Conservation (phyloP, 2,113 vertebrate genomes). For the Cyanocitta stelleri region DNA sequence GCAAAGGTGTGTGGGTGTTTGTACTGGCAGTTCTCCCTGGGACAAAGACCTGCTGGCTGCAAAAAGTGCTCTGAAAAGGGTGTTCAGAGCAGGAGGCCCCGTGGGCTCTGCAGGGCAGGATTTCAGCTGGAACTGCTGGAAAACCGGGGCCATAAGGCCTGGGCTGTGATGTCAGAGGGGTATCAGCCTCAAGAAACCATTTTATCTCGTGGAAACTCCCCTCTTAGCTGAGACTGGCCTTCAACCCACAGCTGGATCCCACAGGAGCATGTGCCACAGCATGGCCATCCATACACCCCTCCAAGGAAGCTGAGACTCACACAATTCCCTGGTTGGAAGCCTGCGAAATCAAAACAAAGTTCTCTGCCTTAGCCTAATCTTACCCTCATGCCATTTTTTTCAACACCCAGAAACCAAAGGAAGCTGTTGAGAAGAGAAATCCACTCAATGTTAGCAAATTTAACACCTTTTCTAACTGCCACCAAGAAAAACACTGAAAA, state of each 20-base stretch:
- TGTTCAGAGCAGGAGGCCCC: background rate
- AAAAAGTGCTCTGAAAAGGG: background rate
- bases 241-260: background rate
- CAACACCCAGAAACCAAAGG: background rate
- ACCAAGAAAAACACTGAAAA: background rate
- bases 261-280: background rate
- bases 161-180: background rate
- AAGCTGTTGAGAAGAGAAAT: background rate
- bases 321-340: background rate
- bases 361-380: background rate
- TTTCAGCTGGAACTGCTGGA: background rate
- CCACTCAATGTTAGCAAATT: background rate
- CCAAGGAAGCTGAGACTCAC: background rate
- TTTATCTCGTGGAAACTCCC: background rate
- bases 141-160: background rate
- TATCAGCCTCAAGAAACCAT: background rate
- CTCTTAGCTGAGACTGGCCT: background rate
- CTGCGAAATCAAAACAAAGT: background rate
- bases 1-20: conserved; percentile 28
- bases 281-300: background rate
- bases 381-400: background rate
- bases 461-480: background rate
- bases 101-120: background rate
- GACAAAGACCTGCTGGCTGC: background rate
- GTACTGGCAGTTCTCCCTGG: background rate